phyloP scores from a whole-genome alignment of 1,140 invertebrate genomes.

The Neodiprion fabricii region DNA sequence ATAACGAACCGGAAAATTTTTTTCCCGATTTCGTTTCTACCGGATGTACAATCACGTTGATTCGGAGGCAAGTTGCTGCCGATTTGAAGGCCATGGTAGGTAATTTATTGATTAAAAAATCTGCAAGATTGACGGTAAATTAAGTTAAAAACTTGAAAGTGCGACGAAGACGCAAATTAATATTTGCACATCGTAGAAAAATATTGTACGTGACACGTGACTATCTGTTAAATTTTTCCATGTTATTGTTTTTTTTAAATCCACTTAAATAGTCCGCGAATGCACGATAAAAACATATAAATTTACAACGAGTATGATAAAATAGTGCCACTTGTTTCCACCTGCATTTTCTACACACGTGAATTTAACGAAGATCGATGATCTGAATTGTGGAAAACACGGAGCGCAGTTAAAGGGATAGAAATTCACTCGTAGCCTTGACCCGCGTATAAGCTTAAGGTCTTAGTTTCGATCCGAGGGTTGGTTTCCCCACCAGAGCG shows the following conservation, averaged over 20 bases:
- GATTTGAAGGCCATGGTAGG: neutral
- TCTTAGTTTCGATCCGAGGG: neutral
- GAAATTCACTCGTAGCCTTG: neutral
- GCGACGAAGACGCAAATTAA: no score
- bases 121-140: no score
- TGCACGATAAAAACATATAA: no score
- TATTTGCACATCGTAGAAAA: no score
- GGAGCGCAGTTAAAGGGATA: neutral
- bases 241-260: no score
- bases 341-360: no score
- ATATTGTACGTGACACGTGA: no score
- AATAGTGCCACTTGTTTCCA: no score
- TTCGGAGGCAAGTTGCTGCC: neutral
- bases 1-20: neutral
- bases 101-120: neutral
- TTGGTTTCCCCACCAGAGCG: neutral
- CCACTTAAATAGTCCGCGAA: no score
- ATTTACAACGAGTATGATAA: no score
- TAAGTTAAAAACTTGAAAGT: no score
- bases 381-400: neutral
- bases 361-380: neutral
- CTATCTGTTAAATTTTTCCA: no score
- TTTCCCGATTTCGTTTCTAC: neutral
- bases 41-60: neutral
- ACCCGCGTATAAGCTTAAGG: neutral